phyloP scores from a whole-genome alignment of 2,888 invertebrate species.

The Cantharis nigra region DNA sequence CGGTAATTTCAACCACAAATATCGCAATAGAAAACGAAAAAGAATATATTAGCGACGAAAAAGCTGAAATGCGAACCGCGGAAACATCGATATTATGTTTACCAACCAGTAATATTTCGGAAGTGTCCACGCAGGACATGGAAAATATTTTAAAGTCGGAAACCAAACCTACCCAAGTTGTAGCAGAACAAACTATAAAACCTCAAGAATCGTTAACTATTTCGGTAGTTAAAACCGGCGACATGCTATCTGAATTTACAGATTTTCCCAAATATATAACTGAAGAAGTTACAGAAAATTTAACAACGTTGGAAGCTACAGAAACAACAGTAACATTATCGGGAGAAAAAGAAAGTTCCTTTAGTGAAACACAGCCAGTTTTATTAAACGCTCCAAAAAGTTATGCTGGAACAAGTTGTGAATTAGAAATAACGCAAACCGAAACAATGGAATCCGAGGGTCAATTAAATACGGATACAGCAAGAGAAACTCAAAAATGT shows the following conservation, averaged over 20 bases:
- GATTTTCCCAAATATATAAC: conserved; percentile 61
- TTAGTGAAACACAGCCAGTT: conserved; percentile 47
- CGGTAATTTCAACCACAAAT: conserved; percentile 64
- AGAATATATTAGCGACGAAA: conserved; percentile 56
- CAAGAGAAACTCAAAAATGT: conserved; percentile 60
- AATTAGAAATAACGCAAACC: conserved; percentile 66
- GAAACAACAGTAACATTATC: conserved; percentile 63
- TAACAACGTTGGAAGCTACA: conserved; percentile 68
- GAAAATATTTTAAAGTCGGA: conserved; percentile 62
- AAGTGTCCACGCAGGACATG: conserved; percentile 69
- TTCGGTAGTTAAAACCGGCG: conserved; percentile 64
- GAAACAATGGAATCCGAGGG: conserved; percentile 70
- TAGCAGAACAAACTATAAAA: conserved; percentile 64
- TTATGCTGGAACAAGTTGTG: conserved; percentile 62
- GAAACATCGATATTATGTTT: conserved; percentile 60
- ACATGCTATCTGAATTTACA: conserved; percentile 59
- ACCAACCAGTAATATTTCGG: conserved; percentile 63
- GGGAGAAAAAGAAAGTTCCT: conserved; percentile 68
- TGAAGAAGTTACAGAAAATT: conserved; percentile 58
- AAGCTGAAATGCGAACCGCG: conserved; percentile 56
- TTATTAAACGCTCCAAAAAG: conserved; percentile 55
- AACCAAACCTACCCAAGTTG: conserved; percentile 58
- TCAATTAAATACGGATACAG: conserved; percentile 57
- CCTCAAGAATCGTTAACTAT: conserved; percentile 65
- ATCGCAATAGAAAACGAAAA: conserved; percentile 65